A percentile compares a stretch with the other conserved stretches of the same genome.
These are phyloP conservation scores for Brachionus koreanus DNA, from an alignment of 1,140 invertebrate genomes.

Conservation along the genomic window DNA sequence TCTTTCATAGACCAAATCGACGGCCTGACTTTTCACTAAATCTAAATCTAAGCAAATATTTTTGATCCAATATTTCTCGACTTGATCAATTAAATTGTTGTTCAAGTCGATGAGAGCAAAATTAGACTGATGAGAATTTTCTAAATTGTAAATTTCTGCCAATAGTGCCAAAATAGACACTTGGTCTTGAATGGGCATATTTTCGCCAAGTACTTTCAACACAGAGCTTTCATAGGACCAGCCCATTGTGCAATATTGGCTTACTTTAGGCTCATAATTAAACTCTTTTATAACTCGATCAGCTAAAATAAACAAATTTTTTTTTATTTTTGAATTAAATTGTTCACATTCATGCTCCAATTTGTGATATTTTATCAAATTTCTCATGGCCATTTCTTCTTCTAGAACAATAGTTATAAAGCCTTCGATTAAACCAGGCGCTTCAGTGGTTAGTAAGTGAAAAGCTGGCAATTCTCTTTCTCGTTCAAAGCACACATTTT, in stretches of 20 bases:
- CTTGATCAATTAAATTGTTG: background rate
- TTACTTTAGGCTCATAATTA: background rate
- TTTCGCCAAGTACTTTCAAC: background rate
- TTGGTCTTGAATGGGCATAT: conserved; percentile 10
- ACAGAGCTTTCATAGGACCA: background rate
- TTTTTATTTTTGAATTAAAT: background rate
- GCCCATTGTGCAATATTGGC: background rate
- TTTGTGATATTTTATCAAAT: background rate
- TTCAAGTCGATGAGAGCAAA: background rate
- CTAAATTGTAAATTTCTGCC: background rate
- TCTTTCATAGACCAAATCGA: background rate
- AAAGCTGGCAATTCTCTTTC: background rate
- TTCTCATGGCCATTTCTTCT: conserved; percentile 29
- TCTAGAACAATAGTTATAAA: background rate
- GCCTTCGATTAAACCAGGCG: background rate
- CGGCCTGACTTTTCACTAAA: background rate
- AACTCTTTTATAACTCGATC: background rate
- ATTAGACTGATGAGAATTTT: background rate
- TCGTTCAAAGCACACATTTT: background rate
- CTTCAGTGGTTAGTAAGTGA: background rate
- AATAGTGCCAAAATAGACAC: background rate
- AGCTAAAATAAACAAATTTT: background rate
- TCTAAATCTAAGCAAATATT: background rate
- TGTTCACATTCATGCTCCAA: background rate
- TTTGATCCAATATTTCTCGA: background rate